phyloP scores from a whole-genome alignment of 2,888 invertebrate genomes.

The Tenthredo distinguenda region DNA sequence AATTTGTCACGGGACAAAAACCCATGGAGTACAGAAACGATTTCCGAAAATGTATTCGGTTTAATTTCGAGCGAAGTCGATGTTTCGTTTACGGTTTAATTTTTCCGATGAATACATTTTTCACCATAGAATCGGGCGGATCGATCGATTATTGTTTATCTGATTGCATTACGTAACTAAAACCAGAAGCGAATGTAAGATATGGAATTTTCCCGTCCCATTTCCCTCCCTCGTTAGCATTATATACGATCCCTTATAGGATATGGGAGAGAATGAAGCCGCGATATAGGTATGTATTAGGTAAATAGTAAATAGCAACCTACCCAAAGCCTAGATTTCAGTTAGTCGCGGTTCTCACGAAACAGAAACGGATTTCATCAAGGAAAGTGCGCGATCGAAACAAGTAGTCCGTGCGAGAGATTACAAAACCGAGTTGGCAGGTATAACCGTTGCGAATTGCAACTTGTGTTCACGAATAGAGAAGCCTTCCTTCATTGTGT shows the following conservation, averaged over 20 bases:
- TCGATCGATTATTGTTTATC: too few relatives aligned
- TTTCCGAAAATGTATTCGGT: too few relatives aligned
- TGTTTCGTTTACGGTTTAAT: too few relatives aligned
- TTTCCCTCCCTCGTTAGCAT: too few relatives aligned
- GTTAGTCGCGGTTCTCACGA: constrained; percentile 16
- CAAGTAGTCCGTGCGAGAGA: constrained; percentile 49
- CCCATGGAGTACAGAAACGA: neutral
- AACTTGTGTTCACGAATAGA: neutral
- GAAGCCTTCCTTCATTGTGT: neutral
- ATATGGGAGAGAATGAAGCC: too few relatives aligned
- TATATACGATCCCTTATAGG: too few relatives aligned
- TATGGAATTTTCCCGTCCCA: too few relatives aligned
- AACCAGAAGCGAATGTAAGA: too few relatives aligned
- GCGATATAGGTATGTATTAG: neutral
- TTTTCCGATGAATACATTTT: too few relatives aligned
- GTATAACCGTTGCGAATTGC: neutral
- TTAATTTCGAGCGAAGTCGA: too few relatives aligned
- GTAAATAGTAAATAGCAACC: neutral
- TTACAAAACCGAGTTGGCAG: constrained; percentile 46
- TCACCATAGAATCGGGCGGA: too few relatives aligned
- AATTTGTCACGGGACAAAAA: neutral
- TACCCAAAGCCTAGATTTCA: neutral
- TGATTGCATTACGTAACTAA: too few relatives aligned
- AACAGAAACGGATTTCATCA: constrained; percentile 19
- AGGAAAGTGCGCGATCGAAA: constrained; percentile 49